Base-by-base conservation (phyloP, 2,888 invertebrate species). In the Mythimna pallens region DNA sequence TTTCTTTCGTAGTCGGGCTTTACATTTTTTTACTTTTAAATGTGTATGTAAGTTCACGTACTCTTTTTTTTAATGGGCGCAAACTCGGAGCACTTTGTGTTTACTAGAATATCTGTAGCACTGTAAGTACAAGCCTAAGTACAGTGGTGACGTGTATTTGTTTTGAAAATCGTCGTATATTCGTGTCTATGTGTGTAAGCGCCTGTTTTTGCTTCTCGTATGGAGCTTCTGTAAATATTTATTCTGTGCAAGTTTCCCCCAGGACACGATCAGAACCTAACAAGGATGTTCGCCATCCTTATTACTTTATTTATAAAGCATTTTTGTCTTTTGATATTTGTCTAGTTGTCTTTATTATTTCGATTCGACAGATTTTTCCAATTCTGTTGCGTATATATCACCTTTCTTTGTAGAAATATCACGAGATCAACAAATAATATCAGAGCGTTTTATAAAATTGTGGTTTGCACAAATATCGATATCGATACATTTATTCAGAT, bases 211-310 rank as follows among this genome's bases (percentile, higher is more conserved):
- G 4, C 6, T 36, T 10, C 0, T 2, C 30, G 10, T 12, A 2
- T 54, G 1, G 0, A 65, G 20, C 55, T 34, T 76, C 50, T 76
- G 40, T 52, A 22, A 25, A 12, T 30, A 43, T 34, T 43, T 34
- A 50, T 34, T 66, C n/a, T n/a, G n/a, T 58, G 40, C 10, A 8
- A 52, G 47, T 43, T 58, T 80, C 83, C 83, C 76, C 8, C 47
- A 79, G 65, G 70, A 78, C 34, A 34, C 67, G 62, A 78, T 70
- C 70, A 73, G 58, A 8, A 61, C 47, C 70, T 83, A 83, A 83
- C 83, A 80, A 74, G 81, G 78, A 57, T 77, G 55, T 62, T 77
- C 70, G 40, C 61, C 30, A 40, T 61, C 61, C 54, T 50, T 17
- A 77, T 70, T 69, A 69, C 54, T 47, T 69, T 68, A 61, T 74